These are phyloP conservation scores for Eolophus roseicapilla DNA, from an alignment of 2,113 vertebrate species.

Conservation along the genomic window DNA sequence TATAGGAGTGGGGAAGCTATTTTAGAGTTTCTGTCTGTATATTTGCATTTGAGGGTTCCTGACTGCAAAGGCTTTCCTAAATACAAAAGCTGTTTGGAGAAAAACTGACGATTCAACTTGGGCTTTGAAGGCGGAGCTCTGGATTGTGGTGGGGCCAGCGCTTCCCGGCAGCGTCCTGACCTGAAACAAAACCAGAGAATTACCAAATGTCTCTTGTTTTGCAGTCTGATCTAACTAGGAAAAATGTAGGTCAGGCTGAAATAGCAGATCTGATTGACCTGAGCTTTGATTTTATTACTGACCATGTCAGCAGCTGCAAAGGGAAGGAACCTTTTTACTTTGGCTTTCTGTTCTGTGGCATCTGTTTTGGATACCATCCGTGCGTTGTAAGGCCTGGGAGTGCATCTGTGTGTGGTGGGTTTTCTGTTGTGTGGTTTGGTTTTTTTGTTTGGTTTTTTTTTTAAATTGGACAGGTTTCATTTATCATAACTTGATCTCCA, in stretches of 20 bases:
- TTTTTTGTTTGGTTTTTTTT: fast-evolving
- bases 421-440: background rate
- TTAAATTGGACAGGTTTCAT: background rate
- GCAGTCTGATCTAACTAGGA: fast-evolving
- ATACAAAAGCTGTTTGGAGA: too few species aligned
- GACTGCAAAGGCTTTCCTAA: background rate
- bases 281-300: background rate
- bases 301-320: background rate
- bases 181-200: fast-evolving
- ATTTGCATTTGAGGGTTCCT: fast-evolving
- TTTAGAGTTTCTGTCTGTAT: background rate
- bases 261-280: fast-evolving
- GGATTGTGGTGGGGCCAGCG: background rate
- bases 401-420: background rate
- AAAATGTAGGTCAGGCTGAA: background rate
- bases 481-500: background rate
- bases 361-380: fast-evolving
- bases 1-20: fast-evolving
- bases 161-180: background rate
- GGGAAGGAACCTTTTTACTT: background rate
- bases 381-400: fast-evolving
- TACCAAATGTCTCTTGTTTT: background rate
- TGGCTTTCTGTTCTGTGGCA: background rate
- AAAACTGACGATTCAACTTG: background rate
- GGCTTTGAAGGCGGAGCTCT: background rate